Evolutionary conservation across 2,797 vertebrate genomes (phyloP).

Genomic region (Myotis findleyi): DNA sequence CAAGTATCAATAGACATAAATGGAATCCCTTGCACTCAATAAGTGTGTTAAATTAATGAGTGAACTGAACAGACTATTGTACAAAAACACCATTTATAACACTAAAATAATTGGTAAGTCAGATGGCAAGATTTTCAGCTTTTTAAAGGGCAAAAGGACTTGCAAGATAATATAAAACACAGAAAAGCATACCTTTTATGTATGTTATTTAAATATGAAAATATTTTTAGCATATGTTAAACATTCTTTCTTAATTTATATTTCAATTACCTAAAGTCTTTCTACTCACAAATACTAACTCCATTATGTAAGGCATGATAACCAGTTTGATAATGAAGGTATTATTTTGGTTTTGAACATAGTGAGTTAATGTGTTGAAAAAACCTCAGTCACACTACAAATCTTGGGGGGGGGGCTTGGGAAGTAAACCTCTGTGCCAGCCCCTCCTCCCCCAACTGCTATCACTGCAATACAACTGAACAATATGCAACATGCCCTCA

Average conservation of each 20-base stretch:
- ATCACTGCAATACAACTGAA: slow-evolving; percentile 81
- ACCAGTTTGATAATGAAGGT: slow-evolving; percentile 85
- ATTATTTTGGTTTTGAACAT: slow-evolving; percentile 88
- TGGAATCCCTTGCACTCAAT: slow-evolving; percentile 71
- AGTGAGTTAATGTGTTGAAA: slow-evolving; percentile 84
- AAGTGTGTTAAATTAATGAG: slow-evolving; percentile 14
- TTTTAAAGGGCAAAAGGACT: slow-evolving; percentile 85
- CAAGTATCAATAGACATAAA: slow-evolving; percentile 87
- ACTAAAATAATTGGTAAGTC: slow-evolving; percentile 85
- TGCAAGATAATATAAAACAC: slow-evolving; percentile 90
- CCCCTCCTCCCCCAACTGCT: slow-evolving; percentile 76
- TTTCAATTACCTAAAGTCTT: slow-evolving; percentile 89
- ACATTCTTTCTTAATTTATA: slow-evolving; percentile 92
- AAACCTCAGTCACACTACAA: slow-evolving; percentile 86
- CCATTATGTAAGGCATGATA: slow-evolving; percentile 90
- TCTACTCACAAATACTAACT: slow-evolving; percentile 88
- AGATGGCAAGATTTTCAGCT: slow-evolving; percentile 86
- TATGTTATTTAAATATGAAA: slow-evolving; percentile 93
- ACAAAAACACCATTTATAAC: slow-evolving; percentile 83
- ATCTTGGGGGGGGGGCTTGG: slow-evolving; percentile 66
- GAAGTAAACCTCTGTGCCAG: slow-evolving; percentile 82
- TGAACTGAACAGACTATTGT: slow-evolving; percentile 73
- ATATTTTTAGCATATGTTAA: slow-evolving; percentile 93
- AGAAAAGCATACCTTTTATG: slow-evolving; percentile 91
- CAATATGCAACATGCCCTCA: slow-evolving; percentile 76